These are phyloP conservation scores for Orius laevigatus DNA, from an alignment of 1,140 invertebrate genomes.

Conservation along the genomic window DNA sequence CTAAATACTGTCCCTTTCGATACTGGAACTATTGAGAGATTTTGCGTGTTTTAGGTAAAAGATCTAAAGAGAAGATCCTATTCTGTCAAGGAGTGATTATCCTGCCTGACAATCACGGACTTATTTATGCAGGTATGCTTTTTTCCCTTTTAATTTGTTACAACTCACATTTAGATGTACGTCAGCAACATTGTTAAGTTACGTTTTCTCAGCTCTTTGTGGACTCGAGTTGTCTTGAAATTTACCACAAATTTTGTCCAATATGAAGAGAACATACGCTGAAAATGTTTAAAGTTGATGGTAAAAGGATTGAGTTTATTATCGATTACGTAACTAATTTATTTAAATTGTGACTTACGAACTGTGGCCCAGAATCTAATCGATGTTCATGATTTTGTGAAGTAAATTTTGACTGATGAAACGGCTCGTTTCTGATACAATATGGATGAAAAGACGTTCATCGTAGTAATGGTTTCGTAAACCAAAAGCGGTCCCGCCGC, in stretches of 20 bases:
- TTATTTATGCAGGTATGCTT: constrained; percentile 81
- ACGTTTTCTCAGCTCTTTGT: no score
- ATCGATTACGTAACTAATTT: no score
- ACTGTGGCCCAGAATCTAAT: neutral
- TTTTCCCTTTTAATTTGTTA: neutral
- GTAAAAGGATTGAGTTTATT: no score
- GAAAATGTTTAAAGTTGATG: no score
- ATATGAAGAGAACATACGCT: no score
- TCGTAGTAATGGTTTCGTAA: constrained; percentile 94
- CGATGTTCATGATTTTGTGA: constrained; percentile 23
- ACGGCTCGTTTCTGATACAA: constrained; percentile 70
- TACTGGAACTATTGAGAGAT: no score
- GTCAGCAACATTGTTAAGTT: no score
- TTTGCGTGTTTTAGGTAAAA: constrained; percentile 46
- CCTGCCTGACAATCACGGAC: constrained; percentile 74
- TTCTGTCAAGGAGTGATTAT: constrained; percentile 68
- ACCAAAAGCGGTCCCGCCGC: constrained; percentile 39
- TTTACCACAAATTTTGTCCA: no score
- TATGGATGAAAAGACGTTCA: constrained; percentile 94
- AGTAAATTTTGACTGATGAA: constrained; percentile 82
- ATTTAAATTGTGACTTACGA: neutral
- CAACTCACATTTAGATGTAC: no score
- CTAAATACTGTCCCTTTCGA: no score
- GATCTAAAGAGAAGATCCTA: constrained; percentile 90
- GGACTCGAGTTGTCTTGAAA: no score